Conservation (phyloP, 2,888 invertebrate genomes). For the Microchrysa polita region DNA sequence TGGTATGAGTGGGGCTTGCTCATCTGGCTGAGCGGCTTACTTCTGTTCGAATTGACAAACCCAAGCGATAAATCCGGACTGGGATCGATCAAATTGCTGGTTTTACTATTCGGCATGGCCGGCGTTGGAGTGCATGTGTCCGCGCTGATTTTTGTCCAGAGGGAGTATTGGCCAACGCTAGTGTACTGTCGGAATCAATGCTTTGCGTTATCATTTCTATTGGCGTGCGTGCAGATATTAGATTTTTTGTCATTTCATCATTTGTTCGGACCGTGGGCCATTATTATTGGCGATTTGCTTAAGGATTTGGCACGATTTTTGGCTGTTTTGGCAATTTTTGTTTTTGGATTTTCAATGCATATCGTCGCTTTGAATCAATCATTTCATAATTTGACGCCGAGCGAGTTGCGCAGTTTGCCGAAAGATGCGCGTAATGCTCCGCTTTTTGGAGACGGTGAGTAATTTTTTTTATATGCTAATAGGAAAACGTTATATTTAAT, state of each 20-base stretch:
- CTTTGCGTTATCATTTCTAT: constrained; percentile 92
- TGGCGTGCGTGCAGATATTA: constrained; percentile 97
- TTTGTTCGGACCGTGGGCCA: constrained; percentile 99
- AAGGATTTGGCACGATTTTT: constrained; percentile 96
- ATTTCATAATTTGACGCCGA: constrained; percentile 70
- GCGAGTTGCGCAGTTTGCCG: constrained; percentile 32
- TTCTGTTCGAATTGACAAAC: constrained; percentile 96
- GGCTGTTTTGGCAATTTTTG: constrained; percentile 96
- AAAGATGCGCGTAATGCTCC: constrained; percentile 68
- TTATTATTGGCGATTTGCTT: constrained; percentile 96
- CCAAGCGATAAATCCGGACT: constrained; percentile 97
- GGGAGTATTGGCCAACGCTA: constrained; percentile 82
- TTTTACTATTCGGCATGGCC: constrained; percentile 86
- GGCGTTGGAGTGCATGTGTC: constrained; percentile 90
- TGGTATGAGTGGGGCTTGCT: constrained; percentile 97
- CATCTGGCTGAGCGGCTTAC: constrained; percentile 92
- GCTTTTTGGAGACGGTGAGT: constrained; percentile 81
- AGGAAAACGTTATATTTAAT: no score
- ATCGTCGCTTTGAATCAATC: constrained; percentile 97
- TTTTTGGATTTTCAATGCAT: constrained; percentile 98
- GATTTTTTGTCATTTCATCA: constrained; percentile 99
- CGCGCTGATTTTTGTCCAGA: constrained; percentile 76
- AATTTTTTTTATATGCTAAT: no score
- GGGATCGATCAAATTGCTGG: constrained; percentile 92
- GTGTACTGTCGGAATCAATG: constrained; percentile 97